These are phyloP conservation scores for Lophochroa leadbeateri DNA, from an alignment of 2,113 vertebrate species.

Conservation along the genomic window DNA sequence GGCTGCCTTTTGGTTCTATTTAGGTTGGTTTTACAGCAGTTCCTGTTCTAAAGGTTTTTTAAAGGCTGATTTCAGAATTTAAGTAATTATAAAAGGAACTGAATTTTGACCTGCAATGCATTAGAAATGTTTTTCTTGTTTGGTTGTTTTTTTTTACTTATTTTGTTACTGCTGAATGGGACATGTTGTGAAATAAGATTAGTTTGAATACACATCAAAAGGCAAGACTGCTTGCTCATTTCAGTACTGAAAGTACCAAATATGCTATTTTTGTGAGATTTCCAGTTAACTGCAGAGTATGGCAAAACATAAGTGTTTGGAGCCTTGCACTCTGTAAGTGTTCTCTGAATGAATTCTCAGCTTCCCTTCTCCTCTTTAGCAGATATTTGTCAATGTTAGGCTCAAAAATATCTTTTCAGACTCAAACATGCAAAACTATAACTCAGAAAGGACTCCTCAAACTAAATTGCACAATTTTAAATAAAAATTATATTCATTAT, in stretches of 20 bases:
- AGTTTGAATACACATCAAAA: neutral
- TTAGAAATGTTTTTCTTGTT: neutral
- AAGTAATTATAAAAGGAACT: neutral
- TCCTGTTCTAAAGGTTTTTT: neutral
- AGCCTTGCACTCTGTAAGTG: neutral
- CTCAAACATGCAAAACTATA: neutral
- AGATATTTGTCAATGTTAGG: neutral
- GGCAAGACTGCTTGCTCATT: neutral
- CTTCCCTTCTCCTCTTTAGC: no score
- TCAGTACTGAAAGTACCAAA: neutral
- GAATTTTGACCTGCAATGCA: constrained; percentile 13
- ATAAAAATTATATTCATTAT: neutral
- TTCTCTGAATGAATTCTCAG: neutral
- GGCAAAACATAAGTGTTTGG: neutral
- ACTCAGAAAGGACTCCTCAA: neutral
- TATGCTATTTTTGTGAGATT: constrained; percentile 11
- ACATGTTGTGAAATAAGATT: neutral
- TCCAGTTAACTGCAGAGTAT: neutral
- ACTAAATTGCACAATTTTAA: neutral
- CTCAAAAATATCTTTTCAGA: neutral
- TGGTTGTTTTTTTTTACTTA: neutral
- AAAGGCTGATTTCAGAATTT: neutral
- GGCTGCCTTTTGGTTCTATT: neutral
- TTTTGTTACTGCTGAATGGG: neutral
- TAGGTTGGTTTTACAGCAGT: neutral